Percentiles rank a stretch among this genome's conserved stretches.
Evolutionary conservation across 53 echinoderm and acorn worm species (phyloP).

Genomic region (Antedon mediterranea): DNA sequence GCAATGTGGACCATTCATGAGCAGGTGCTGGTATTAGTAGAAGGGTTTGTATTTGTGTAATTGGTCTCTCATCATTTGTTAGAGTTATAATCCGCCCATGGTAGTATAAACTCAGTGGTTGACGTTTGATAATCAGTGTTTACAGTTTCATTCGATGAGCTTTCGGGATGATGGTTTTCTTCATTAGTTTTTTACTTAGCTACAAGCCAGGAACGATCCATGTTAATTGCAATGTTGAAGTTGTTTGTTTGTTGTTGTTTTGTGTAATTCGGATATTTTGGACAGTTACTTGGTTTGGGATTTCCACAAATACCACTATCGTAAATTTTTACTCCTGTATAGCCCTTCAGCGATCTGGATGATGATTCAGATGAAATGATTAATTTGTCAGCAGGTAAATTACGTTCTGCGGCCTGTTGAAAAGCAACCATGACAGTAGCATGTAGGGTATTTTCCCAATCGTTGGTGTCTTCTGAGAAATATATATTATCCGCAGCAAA

Average conservation of each 20-base stretch:
- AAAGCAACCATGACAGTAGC: not conserved
- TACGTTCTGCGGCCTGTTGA: not conserved
- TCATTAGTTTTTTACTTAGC: too few relatives aligned
- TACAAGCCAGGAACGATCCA: too few relatives aligned
- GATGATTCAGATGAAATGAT: not conserved
- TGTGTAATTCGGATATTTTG: not conserved
- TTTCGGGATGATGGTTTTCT: too few relatives aligned
- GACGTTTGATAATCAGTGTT: too few relatives aligned
- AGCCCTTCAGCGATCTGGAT: not conserved
- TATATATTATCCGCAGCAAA: conserved; percentile 4
- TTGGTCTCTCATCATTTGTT: not conserved
- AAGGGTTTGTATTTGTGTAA: conserved; percentile 13
- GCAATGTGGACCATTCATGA: conserved; percentile 27
- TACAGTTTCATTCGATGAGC: too few relatives aligned
- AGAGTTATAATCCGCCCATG: not conserved
- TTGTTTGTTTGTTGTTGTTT: too few relatives aligned
- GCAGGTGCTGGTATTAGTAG: conserved; percentile 35
- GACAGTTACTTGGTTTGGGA: conserved; percentile 4
- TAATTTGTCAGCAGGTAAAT: not conserved
- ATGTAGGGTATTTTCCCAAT: conserved; percentile 10
- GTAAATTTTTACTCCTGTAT: not conserved
- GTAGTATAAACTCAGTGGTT: too few relatives aligned
- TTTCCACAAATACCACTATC: not conserved
- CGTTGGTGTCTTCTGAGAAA: conserved; percentile 6
- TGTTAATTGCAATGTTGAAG: too few relatives aligned